Evolutionary conservation across 2,113 vertebrate species (phyloP).

Genomic region (Pluvianellus socialis): DNA sequence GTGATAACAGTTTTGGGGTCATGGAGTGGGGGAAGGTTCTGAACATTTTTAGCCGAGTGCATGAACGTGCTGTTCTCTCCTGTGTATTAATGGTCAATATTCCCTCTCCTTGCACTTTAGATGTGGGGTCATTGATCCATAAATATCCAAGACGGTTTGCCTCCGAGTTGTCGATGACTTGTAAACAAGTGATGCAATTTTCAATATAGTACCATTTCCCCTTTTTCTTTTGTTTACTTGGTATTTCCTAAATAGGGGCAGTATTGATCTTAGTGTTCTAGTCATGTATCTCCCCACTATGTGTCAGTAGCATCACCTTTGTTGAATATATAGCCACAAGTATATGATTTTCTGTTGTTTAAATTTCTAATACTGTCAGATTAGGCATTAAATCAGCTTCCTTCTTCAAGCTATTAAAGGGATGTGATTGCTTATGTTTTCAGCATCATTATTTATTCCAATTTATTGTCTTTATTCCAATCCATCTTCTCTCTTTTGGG

Average conservation of each 20-base stretch:
- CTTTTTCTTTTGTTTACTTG: conserved; percentile 1
- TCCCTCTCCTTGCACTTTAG: background rate
- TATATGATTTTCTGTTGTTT: background rate
- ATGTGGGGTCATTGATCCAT: background rate
- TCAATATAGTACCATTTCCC: background rate
- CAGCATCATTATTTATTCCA: background rate
- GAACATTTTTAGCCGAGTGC: background rate
- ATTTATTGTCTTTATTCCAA: background rate
- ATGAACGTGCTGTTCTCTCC: background rate
- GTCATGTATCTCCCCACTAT: background rate
- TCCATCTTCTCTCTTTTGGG: background rate
- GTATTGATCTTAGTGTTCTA: background rate
- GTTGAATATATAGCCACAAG: background rate
- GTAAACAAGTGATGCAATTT: conserved; percentile 14
- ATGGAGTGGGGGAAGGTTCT: background rate
- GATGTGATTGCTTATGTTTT: background rate
- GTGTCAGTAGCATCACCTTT: background rate
- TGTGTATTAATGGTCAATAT: background rate
- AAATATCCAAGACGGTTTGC: background rate
- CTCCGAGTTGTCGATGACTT: background rate
- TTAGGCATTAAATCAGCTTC: background rate
- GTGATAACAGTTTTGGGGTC: background rate
- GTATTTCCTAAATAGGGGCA: background rate
- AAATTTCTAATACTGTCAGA: background rate
- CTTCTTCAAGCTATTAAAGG: background rate